phyloP scores from a whole-genome alignment of 2,113 vertebrate genomes.

The Actinemys pallida region DNA sequence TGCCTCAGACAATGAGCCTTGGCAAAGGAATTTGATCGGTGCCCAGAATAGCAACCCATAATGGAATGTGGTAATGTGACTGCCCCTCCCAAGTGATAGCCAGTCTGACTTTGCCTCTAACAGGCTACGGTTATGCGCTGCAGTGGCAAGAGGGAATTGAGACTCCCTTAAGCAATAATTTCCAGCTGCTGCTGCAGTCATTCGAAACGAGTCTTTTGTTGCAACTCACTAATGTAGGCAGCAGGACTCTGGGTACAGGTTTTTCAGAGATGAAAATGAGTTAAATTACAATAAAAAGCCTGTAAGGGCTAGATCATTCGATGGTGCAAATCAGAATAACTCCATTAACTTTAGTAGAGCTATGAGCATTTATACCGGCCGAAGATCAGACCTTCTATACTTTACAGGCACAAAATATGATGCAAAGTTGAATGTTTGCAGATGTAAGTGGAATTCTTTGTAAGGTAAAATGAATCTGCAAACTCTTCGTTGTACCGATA shows the following conservation, averaged over 20 bases:
- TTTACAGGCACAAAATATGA: background rate
- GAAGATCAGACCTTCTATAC: background rate
- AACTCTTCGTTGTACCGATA: background rate
- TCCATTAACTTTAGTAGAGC: background rate
- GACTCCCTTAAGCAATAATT: background rate
- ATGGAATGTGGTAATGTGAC: background rate
- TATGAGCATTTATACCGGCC: background rate
- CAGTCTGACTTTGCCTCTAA: fast-evolving
- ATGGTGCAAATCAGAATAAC: background rate
- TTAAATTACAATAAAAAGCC: fast-evolving
- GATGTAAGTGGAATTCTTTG: background rate
- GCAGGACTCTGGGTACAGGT: background rate
- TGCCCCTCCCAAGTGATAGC: background rate
- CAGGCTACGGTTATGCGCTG: background rate
- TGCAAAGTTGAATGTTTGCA: background rate
- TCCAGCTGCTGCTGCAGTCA: background rate
- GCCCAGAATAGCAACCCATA: background rate
- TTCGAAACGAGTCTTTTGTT: background rate
- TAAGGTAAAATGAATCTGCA: background rate
- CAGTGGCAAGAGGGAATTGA: background rate
- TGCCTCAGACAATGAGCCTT: background rate
- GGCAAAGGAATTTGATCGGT: background rate
- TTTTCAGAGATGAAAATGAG: background rate
- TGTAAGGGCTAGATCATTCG: background rate
- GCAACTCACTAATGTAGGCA: background rate